Percentiles rank a stretch among this genome's conserved stretches.
These are phyloP conservation scores for Perodicticus potto DNA, from an alignment of 2,797 vertebrate genomes.

Conservation along the genomic window DNA sequence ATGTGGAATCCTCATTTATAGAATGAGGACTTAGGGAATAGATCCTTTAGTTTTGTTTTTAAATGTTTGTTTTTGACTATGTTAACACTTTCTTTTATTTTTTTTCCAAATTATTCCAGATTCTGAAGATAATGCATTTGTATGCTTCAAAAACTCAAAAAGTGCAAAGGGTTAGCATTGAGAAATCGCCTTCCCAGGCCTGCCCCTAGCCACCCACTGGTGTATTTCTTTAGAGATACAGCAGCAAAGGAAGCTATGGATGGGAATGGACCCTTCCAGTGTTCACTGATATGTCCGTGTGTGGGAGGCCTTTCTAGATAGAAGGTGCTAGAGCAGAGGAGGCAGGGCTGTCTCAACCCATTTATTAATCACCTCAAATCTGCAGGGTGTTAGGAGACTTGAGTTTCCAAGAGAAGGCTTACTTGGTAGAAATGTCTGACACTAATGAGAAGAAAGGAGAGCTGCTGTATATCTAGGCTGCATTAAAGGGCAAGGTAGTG, in stretches of 20 bases:
- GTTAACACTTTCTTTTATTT: not conserved
- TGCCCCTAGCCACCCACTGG: not conserved
- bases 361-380: not conserved
- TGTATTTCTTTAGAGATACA: not conserved
- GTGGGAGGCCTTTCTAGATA: not conserved
- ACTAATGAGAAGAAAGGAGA: constrained; percentile 40
- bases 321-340: not conserved
- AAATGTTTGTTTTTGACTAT: not conserved
- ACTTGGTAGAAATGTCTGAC: not conserved
- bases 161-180: not conserved
- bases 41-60: constrained; percentile 1
- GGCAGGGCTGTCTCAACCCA: not conserved
- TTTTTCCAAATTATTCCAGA: not conserved
- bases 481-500: not conserved
- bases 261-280: not conserved
- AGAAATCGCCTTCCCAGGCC: not conserved
- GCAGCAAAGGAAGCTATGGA: not conserved
- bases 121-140: not conserved
- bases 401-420: constrained; percentile 34
- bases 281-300: not conserved
- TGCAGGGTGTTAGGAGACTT: not conserved
- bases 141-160: constrained; percentile 39
- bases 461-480: not conserved
- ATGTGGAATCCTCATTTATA: not conserved
- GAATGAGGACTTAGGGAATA: not conserved